These are phyloP conservation scores for Amiota minor DNA, from an alignment of 2,888 invertebrate species.

Conservation along the genomic window DNA sequence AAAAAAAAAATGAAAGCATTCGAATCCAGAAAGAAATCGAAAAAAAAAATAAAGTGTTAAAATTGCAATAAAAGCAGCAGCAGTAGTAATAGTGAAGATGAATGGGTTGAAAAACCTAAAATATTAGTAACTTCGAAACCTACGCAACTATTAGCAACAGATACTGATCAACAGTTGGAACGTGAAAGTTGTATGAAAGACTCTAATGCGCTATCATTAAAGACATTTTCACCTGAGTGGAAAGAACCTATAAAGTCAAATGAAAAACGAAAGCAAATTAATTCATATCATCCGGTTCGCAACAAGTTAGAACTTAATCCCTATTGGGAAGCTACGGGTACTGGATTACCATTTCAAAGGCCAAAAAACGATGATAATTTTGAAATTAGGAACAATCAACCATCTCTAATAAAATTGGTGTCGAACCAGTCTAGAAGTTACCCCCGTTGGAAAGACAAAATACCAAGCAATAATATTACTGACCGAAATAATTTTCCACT, in stretches of 20 bases:
- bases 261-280: slow-evolving; percentile 75
- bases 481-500: background rate
- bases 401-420: background rate
- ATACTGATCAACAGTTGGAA: slow-evolving; percentile 54
- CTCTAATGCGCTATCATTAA: slow-evolving; percentile 70
- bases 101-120: slow-evolving; percentile 77
- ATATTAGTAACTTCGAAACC: slow-evolving; percentile 30
- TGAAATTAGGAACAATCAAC: background rate
- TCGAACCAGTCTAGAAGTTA: slow-evolving; percentile 14
- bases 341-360: slow-evolving; percentile 81
- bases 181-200: slow-evolving; percentile 88
- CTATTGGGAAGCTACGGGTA: slow-evolving; percentile 92
- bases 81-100: slow-evolving; percentile 63
- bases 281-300: slow-evolving; percentile 81
- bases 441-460: slow-evolving; percentile 46
- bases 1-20: too few relatives aligned
- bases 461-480: background rate
- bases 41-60: slow-evolving; percentile 28
- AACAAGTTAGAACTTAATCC: slow-evolving; percentile 89
- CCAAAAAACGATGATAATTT: slow-evolving; percentile 71
- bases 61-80: slow-evolving; percentile 2
- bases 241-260: slow-evolving; percentile 74
- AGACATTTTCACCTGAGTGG: slow-evolving; percentile 71
- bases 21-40: slow-evolving; percentile 41
- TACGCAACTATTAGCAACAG: slow-evolving; percentile 23